A percentile compares a stretch with the other conserved stretches of the same genome.
phyloP scores from a whole-genome alignment of 2,888 invertebrate genomes.

The Synergus japonicus region DNA sequence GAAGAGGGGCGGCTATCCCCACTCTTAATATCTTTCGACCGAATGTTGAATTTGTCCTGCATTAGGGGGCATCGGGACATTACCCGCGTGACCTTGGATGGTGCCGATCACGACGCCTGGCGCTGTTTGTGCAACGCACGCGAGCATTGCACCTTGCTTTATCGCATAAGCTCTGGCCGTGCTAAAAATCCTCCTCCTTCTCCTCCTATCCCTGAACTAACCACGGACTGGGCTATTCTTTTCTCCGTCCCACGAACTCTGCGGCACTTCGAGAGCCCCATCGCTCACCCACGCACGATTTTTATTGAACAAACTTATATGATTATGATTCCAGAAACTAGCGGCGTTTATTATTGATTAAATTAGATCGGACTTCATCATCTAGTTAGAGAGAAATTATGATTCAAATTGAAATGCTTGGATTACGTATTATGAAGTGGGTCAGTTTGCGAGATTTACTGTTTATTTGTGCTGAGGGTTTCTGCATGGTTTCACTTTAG shows the following conservation, averaged over 20 bases:
- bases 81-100: conserved; percentile 77
- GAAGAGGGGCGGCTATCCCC: conserved; percentile 50
- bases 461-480: too few relatives aligned
- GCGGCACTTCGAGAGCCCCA: not conserved
- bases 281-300: not conserved
- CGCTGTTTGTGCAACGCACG: conserved; percentile 73
- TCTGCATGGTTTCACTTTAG: too few relatives aligned
- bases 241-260: not conserved
- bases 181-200: not conserved
- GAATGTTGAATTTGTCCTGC: conserved; percentile 74
- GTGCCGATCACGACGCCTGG: conserved; percentile 61
- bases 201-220: not conserved
- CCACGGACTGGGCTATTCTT: not conserved
- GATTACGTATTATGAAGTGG: not conserved
- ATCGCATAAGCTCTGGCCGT: conserved; percentile 63
- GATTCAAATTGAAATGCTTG: not conserved
- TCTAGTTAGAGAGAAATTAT: not conserved
- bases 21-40: conserved; percentile 55
- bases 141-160: conserved; percentile 75
- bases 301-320: not conserved
- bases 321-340: not conserved
- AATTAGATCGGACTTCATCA: not conserved
- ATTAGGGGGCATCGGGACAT: conserved; percentile 77
- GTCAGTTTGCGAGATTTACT: not conserved
- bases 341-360: not conserved